Evolutionary conservation across 2,113 vertebrate genomes (phyloP), one percentile per base, ranked within the genome.

Genomic region (Hystrix brachyura): DNA sequence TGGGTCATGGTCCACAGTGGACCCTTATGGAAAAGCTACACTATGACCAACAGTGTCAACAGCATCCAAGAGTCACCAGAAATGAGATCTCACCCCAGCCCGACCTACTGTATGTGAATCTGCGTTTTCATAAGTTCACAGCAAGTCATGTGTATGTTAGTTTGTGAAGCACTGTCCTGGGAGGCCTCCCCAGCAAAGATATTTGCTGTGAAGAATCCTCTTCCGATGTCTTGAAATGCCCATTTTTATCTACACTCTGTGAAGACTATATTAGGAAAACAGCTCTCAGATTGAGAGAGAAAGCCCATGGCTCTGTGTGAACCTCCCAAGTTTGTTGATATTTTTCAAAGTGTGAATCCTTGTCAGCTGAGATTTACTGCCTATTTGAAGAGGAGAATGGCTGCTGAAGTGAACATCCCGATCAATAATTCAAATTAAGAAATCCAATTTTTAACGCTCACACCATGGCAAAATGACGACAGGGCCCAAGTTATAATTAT

Each of bases 351-450:
- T 94, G 95, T 96, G 94, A 96, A 96, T 96, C 97, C 91, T 97
- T 98, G 97, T 98, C 98, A 98, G 98, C 96, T 98, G 94, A 98
- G 98, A 98, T 98, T 98, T 98, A 98, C 98, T 97, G 95, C 96
- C 97, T 97, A 87, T 98, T 96, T 78, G 90, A 98, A 94, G 98
- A 97, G 97, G 95, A 98, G 98, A 98, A 98, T 98, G 95, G 98
- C 97, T 95, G 96, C 96, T 97, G 97, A 98, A 98, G 97, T 84
- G 95, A 98, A 98, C 97, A 91, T 95, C 74, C 97, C 98, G 98
- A 98, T 98, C 99, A 98, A 98, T 98, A 98, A 98, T 98, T 98
- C 98, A 98, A 98, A 99, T 98, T 98, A 98, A 98, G 98, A 98
- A 23, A 97, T 97, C 97, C 98, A 98, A 98, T 98, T 98, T 98